A percentile compares a stretch with the other conserved stretches of the same genome.
phyloP scores from a whole-genome alignment of 2,113 vertebrate genomes.

The Phaethornis superciliosus region DNA sequence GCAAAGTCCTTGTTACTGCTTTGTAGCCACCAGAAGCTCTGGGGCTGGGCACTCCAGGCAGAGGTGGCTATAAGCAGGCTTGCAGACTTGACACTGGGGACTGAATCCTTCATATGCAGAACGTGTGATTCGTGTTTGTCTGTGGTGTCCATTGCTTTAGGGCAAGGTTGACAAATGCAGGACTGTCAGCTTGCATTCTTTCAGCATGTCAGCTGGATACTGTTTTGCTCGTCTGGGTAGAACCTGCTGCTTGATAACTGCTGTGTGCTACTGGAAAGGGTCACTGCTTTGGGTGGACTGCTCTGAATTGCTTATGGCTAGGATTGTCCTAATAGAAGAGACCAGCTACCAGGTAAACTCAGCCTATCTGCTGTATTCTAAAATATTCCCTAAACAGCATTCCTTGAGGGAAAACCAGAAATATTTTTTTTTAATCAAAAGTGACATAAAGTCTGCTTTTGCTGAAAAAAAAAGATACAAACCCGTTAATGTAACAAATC shows the following conservation, averaged over 20 bases:
- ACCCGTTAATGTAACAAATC: not conserved
- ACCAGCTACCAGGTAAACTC: not conserved
- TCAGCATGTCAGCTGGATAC: fast-evolving
- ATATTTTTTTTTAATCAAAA: not conserved
- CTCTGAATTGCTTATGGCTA: fast-evolving
- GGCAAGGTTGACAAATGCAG: not conserved
- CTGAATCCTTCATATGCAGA: not conserved
- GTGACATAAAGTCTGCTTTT: not conserved
- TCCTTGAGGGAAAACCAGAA: not conserved
- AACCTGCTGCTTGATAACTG: not conserved
- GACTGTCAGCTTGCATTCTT: not conserved
- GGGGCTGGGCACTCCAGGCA: not conserved
- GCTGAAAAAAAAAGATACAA: not conserved
- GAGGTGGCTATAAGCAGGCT: fast-evolving
- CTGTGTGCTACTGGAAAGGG: not conserved
- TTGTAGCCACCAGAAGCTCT: not conserved
- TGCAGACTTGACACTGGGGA: not conserved
- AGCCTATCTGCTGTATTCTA: not conserved
- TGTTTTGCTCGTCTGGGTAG: not conserved
- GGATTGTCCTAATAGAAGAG: not conserved
- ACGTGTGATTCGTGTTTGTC: not conserved
- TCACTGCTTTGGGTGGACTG: not conserved
- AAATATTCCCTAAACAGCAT: not conserved
- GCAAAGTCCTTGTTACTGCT: not conserved
- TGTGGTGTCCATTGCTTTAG: not conserved